These are phyloP conservation scores for Chaetodon trifascialis DNA, from an alignment of 2,113 vertebrate genomes.

Conservation along the genomic window DNA sequence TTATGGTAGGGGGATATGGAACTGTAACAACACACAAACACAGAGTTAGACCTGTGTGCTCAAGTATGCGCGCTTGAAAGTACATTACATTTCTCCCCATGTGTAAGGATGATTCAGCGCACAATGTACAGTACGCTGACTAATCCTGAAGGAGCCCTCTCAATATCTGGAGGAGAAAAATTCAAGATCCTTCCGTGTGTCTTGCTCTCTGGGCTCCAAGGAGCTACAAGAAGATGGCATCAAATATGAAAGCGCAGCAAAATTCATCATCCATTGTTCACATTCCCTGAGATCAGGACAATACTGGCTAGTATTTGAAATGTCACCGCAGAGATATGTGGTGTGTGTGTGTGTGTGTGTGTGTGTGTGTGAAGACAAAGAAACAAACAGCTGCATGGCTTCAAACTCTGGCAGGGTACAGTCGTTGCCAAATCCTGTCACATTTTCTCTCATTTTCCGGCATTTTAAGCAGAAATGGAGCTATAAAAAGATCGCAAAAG, in stretches of 20 bases:
- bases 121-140: neutral
- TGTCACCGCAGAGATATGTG: neutral
- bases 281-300: constrained; percentile 12
- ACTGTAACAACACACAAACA: constrained; percentile 38
- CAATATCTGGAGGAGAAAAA: neutral
- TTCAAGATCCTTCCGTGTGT: neutral
- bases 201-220: neutral
- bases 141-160: constrained; percentile 13
- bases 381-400: neutral
- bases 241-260: neutral
- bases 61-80: constrained; percentile 5
- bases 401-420: neutral
- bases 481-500: constrained; percentile 1
- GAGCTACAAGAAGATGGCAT: neutral
- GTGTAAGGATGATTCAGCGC: neutral
- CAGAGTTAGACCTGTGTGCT: constrained; percentile 5
- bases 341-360: neutral
- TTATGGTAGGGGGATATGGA: constrained; percentile 17
- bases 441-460: neutral
- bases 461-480: neutral
- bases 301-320: constrained; percentile 11
- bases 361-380: neutral
- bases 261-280: neutral
- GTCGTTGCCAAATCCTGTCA: neutral
- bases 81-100: constrained; percentile 2